Base-by-base conservation (phyloP, 1,140 invertebrate species). In the Ooceraea biroi region DNA sequence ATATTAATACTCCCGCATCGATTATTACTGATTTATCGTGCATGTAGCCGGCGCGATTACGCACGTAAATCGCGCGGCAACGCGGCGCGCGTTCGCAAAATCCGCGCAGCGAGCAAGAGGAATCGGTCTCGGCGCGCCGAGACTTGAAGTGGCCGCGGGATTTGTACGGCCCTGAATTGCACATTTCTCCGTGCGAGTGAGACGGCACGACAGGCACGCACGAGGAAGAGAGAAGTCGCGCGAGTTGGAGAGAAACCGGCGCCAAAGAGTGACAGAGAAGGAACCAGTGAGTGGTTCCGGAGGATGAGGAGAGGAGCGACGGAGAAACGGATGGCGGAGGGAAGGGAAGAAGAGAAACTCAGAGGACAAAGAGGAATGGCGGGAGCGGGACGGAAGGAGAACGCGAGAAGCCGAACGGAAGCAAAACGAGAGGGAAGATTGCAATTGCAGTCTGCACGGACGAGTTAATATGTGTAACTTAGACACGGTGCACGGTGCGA, bases 401-500 rank as follows among this genome's bases (percentile, higher is more conserved):
- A 57, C 19, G n/a, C 66, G 25, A 80, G 52, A 69, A 22, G 44
- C n/a, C 41, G 50, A 69, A 57, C 65, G 76, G 76, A 80, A 80
- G 65, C 65, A 30, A 80, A 80, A 57, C 22, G 50, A 61, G 41
- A 50, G 14, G 19, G 17, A 74, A 63, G 41, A 27, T 61, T 19
- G 58, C 58, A 36, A 61, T 68, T 66, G 72, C 19, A 57, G 11
- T 46, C 46, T 46, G 10, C 41, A 60, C 19, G 48, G 46, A 65
- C 2, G n/a, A 60, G 57, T 66, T 83, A 87, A 77, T 48, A 57
- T 36, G 52, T 73, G 55, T 83, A 83, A 77, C 65, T 71, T 61
- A 83, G 22, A 36, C 48, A 71, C 19, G 52, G 44, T 66, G 55
- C 52, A 30, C 68, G 36, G 61, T 25, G 41, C 12, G 30, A 69